Base-by-base conservation (phyloP, 1,140 invertebrate genomes). In the Monomorium pharaonis region DNA sequence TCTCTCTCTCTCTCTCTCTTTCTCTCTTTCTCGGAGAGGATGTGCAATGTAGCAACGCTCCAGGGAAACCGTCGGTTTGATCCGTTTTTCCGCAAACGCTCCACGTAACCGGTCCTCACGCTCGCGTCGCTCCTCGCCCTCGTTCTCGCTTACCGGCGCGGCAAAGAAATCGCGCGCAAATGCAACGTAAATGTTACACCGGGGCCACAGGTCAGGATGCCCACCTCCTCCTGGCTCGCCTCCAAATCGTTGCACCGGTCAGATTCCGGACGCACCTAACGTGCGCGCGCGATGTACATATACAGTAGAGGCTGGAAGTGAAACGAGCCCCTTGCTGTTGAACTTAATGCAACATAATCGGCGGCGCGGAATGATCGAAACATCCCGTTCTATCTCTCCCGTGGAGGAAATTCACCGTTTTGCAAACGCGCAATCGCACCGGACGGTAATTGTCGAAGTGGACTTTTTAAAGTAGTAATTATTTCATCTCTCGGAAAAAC, bases 171-270 rank as follows among this genome's bases (percentile, higher is more conserved):
- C 49, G 72, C 58, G 72, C 58, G 60, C 84, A 70, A 37, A 49
- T 33, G 30, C 37, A 42, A 51, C 30, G 37, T 51, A 77, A 81
- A 54, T 47, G 24, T 63, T 33, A n/a, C n/a, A 33, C 42, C 69
- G 62, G 85, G 69, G 54, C 80, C 69, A 54, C 56, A 86, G 88
- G 70, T 85, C 88, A 86, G 85, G 81, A 90, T 88, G n/a, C 72
- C 86, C 60, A 76, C 24, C 54, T 75, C 62, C 49, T 47, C n/a
- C 85, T 91, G 90, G 90, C 86, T 60, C 30, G 9, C n/a, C 44
- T 91, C 91, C 91, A 91, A 91, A 88, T 90, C 78, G 84, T 24
- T 51, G 62, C 30, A 24, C 54, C 69, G 77, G 60, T 72, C 86
- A 87, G 81, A 91, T 91, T 88, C 85, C 56, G 65, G 69, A 87